Evolutionary conservation across 2,113 vertebrate genomes (phyloP).

Genomic region (Salminus brasiliensis): DNA sequence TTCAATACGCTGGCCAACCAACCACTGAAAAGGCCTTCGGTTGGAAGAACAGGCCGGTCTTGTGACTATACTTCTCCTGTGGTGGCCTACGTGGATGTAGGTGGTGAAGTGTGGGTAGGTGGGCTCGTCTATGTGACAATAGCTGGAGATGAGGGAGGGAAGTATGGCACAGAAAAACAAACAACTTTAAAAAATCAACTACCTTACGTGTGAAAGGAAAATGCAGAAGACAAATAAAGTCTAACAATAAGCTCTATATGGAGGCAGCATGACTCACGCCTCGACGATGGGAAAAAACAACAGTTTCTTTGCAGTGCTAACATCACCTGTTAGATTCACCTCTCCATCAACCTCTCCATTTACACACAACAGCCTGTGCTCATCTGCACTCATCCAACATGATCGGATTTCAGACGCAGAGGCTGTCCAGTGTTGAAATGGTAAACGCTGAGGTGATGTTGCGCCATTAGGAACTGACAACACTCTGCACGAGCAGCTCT

Average conservation of each 20-base stretch:
- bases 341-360: background rate
- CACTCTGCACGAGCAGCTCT: background rate
- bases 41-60: background rate
- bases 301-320: conserved; percentile 8
- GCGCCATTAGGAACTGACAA: background rate
- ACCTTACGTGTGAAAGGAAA: background rate
- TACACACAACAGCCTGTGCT: background rate
- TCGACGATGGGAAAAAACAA: too few species aligned
- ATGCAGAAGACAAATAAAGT: background rate
- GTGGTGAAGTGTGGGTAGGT: background rate
- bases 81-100: background rate
- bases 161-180: background rate
- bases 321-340: background rate
- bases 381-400: background rate
- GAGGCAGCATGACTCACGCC: background rate
- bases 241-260: background rate
- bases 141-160: background rate
- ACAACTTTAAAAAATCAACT: background rate
- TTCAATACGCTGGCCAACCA: background rate
- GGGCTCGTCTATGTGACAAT: background rate
- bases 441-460: background rate
- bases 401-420: background rate
- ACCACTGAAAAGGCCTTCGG: background rate
- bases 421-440: background rate
- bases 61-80: background rate